Base-by-base conservation (phyloP, 2,888 invertebrate species). In the Melanophora roralis region DNA sequence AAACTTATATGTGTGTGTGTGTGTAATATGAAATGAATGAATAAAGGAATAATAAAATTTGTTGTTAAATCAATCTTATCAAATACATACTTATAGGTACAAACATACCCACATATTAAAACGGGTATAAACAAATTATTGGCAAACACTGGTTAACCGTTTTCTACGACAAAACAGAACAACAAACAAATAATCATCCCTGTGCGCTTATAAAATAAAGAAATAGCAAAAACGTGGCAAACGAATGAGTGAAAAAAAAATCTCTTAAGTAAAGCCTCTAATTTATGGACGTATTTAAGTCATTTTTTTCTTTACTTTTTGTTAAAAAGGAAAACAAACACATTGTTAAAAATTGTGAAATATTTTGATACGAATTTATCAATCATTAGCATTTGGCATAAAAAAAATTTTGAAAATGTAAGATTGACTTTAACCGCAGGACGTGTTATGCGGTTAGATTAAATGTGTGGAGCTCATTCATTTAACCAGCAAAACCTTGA, bases 41-140 rank as follows among this genome's bases (percentile, higher is more conserved):
- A 5, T 27, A 27, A 5, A 27, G 4, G 6, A 27, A 3, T 27
- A 3, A 27, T 27, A 27, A 11, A 59, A 11, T 62, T n/a, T 12
- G 32, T 57, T 55, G 12, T n/a, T 34, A 47, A 55, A 55, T n/a
- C 3, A 27, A 27, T 27, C 27, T 3, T 27, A 27, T 5, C 27
- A 27, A 27, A 27, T 27, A 27, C 27, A 27, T 5, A 27, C 27
- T 27, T 27, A 27, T 27, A 27, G 3, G 27, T 5, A 27, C 6
- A 6, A 27, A 6, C 6, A 27, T 27, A n/a, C n/a, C n/a, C n/a
- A n/a, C n/a, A n/a, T 62, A 67, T 21, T 55, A 19, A 36, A 53
- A 36, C 21, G 59, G 53, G 34, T 38, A 64, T 51, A 65, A 78
- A 65, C 74, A 74, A 78, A 74, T 74, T 69, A 74, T 74, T 62